Conservation (phyloP, 1,140 invertebrate genomes). For the Oncopodura yosiiana region DNA sequence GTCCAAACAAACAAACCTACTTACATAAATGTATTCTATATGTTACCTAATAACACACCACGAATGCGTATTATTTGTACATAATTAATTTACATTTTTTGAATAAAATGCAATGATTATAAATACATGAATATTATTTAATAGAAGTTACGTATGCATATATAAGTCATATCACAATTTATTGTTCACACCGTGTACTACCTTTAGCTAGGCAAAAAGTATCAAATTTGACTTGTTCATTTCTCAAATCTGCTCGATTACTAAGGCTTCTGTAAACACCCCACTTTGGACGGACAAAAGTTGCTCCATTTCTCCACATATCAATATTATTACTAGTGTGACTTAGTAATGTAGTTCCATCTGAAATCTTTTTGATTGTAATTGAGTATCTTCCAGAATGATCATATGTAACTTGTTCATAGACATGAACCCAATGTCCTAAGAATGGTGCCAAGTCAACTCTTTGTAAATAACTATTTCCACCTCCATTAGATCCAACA, state of each 20-base stretch:
- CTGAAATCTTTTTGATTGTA: not conserved
- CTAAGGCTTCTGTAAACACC: slow-evolving; percentile 22
- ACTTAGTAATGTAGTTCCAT: not conserved
- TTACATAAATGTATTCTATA: no score
- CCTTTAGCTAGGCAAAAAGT: slow-evolving; percentile 19
- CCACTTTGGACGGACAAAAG: slow-evolving; percentile 16
- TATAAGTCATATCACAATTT: no score
- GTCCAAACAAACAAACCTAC: no score
- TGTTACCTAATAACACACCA: no score
- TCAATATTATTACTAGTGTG: slow-evolving; percentile 10
- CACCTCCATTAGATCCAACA: slow-evolving; percentile 3
- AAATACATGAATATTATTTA: no score
- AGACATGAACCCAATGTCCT: slow-evolving; percentile 18
- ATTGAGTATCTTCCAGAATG: slow-evolving; percentile 7
- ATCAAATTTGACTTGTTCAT: slow-evolving; percentile 16
- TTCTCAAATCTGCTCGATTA: slow-evolving; percentile 1
- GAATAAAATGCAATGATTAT: no score
- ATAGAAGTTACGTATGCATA: no score
- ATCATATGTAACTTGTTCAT: not conserved
- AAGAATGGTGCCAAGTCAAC: slow-evolving; percentile 2
- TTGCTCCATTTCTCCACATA: slow-evolving; percentile 18
- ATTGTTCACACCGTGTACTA: no score
- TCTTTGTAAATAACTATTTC: not conserved
- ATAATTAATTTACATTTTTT: no score
- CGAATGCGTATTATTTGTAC: no score